These are phyloP conservation scores for Probaryconus sp. DNA, from an alignment of 1,140 invertebrate genomes.

Conservation along the genomic window DNA sequence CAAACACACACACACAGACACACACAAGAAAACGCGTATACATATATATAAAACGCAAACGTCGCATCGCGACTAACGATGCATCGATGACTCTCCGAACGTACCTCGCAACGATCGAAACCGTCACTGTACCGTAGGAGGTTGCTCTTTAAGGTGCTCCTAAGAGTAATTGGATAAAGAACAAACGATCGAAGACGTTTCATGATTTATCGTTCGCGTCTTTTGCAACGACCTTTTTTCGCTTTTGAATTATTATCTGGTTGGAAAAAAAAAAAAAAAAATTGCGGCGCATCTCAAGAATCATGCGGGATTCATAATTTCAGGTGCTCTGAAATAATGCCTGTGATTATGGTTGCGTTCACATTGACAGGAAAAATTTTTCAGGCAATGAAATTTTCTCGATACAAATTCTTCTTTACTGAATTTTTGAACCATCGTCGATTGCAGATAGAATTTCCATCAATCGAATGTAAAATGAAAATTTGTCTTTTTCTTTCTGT, in stretches of 20 bases:
- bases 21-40: background rate
- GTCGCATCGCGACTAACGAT: constrained; percentile 52
- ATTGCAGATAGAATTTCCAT: no score
- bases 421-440: no score
- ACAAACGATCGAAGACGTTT: constrained; percentile 56
- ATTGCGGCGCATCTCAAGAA: no score
- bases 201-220: constrained; percentile 49
- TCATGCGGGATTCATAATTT: no score
- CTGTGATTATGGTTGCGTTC: no score
- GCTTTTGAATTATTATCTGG: constrained; percentile 48
- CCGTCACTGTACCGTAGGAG: constrained; percentile 56
- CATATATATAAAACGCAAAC: constrained; percentile 46
- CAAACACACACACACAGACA: constrained; percentile 28
- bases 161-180: constrained; percentile 58
- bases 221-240: constrained; percentile 46
- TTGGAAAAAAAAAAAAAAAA: no score
- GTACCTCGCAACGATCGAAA: constrained; percentile 46
- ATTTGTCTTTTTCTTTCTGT: no score
- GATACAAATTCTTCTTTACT: no score
- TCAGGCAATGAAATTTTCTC: no score
- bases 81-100: constrained; percentile 56
- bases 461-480: no score
- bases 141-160: constrained; percentile 57
- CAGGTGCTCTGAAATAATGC: no score
- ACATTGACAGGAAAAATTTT: no score